Evolutionary conservation across 2,888 invertebrate genomes (phyloP).

Genomic region (Phyto melanocephala): DNA sequence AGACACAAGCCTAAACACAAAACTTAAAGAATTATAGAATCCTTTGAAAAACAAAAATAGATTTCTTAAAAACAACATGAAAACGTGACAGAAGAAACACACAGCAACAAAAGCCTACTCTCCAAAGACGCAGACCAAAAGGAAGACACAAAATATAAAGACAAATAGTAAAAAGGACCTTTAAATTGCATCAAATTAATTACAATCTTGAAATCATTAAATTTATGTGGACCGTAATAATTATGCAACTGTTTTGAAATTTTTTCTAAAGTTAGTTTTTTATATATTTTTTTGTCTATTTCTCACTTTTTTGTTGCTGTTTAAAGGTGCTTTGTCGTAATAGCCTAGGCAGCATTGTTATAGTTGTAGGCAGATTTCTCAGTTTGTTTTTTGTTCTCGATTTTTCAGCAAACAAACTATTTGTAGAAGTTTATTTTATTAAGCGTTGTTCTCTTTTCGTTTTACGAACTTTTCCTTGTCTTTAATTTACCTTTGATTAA

Average conservation of each 20-base stretch:
- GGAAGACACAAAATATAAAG: slow-evolving; percentile 19
- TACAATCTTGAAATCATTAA: slow-evolving; percentile 64
- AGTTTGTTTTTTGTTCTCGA: not conserved
- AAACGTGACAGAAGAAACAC: not conserved
- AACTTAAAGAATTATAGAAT: slow-evolving; percentile 55
- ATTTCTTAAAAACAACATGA: slow-evolving; percentile 29
- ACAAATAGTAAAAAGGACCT: slow-evolving; percentile 51
- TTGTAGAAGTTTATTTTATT: not conserved
- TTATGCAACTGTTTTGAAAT: slow-evolving; percentile 51
- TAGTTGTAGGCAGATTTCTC: slow-evolving; percentile 35
- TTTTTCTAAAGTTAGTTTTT: not conserved
- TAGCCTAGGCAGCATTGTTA: not conserved
- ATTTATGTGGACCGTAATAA: slow-evolving; percentile 62
- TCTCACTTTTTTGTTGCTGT: slow-evolving; percentile 27
- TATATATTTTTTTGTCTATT: not conserved
- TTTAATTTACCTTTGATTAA: slow-evolving; percentile 43
- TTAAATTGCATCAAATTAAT: slow-evolving; percentile 64
- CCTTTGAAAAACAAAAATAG: slow-evolving; percentile 30
- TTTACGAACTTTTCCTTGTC: not conserved
- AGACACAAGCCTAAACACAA: slow-evolving; percentile 10
- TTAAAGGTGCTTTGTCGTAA: not conserved
- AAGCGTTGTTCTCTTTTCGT: not conserved
- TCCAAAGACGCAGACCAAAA: slow-evolving; percentile 11
- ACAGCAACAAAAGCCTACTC: not conserved
- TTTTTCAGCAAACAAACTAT: not conserved